phyloP scores from a whole-genome alignment of 2,797 vertebrate species.

The Limnodromus scolopaceus region DNA sequence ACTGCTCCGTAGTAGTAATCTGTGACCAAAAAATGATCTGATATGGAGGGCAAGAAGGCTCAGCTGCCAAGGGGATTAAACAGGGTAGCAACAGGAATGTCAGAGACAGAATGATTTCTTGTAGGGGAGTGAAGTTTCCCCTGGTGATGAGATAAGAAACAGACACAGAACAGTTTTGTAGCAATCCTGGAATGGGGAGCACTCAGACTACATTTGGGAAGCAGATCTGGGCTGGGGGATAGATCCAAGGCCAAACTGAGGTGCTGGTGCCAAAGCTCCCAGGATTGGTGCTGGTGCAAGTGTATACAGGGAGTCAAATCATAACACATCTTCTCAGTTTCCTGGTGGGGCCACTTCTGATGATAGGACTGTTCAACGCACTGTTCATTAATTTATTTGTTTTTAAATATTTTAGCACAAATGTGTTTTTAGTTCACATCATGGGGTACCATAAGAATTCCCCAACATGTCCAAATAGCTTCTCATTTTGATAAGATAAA shows the following conservation, averaged over 20 bases:
- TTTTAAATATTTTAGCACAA: neutral
- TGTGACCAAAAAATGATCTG: neutral
- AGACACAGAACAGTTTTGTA: neutral
- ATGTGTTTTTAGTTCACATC: rapidly evolving
- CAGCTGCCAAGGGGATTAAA: neutral
- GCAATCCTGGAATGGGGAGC: neutral
- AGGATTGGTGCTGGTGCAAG: neutral
- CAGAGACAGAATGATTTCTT: neutral
- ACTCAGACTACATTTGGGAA: neutral
- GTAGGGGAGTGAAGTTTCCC: neutral
- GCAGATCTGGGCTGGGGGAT: neutral
- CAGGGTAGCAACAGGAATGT: neutral
- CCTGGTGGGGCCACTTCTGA: neutral
- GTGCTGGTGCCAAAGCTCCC: neutral
- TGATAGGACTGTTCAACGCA: neutral
- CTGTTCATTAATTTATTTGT: neutral
- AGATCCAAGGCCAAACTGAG: neutral
- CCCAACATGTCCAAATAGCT: neutral
- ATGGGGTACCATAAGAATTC: neutral
- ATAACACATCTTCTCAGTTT: neutral
- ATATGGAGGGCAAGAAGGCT: neutral
- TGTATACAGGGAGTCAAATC: neutral
- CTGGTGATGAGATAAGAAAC: neutral
- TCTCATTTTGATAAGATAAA: neutral
- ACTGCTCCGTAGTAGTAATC: neutral